Percentiles rank a stretch among this genome's conserved stretches.
Conservation (phyloP, 1,140 invertebrate genomes). For the Drosophila lacteicornis region DNA sequence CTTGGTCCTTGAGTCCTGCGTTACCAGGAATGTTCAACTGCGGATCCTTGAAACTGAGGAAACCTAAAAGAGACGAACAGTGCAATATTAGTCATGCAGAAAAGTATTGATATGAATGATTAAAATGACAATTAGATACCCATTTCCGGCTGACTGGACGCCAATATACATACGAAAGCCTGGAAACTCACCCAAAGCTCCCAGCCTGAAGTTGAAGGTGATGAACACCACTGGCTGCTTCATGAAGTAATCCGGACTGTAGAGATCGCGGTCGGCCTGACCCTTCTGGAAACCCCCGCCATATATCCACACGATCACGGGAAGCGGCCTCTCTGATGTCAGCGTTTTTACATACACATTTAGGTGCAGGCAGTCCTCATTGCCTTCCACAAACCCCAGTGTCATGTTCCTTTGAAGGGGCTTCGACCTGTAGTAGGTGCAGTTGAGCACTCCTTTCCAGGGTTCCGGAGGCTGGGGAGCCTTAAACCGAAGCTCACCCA, state of each 20-base stretch:
- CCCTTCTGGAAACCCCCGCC: constrained; percentile 87
- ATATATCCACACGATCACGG: constrained; percentile 89
- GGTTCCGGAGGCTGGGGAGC: constrained; percentile 84
- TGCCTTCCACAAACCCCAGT: constrained; percentile 73
- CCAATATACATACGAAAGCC: too few species aligned
- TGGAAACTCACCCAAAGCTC: constrained; percentile 85
- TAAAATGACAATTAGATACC: too few species aligned
- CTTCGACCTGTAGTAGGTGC: constrained; percentile 73
- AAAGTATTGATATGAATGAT: too few species aligned
- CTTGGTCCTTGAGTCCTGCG: constrained; percentile 83
- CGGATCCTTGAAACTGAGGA: constrained; percentile 77
- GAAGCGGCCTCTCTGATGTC: constrained; percentile 66
- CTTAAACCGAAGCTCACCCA: too few species aligned
- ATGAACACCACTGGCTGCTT: constrained; percentile 86
- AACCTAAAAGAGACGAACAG: too few species aligned
- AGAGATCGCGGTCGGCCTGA: constrained; percentile 72
- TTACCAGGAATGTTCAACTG: constrained; percentile 75
- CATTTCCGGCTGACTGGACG: too few species aligned
- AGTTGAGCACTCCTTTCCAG: constrained; percentile 86
- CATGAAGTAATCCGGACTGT: constrained; percentile 85
- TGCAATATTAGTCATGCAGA: too few species aligned
- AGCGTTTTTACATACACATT: constrained; percentile 89
- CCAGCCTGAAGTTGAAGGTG: constrained; percentile 87
- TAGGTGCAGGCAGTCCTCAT: constrained; percentile 93
- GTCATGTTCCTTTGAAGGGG: constrained; percentile 69